A percentile compares a stretch with the other conserved stretches of the same genome.
These are phyloP conservation scores for Anagrus nilaparvatae DNA, from an alignment of 1,140 invertebrate genomes.

Conservation along the genomic window DNA sequence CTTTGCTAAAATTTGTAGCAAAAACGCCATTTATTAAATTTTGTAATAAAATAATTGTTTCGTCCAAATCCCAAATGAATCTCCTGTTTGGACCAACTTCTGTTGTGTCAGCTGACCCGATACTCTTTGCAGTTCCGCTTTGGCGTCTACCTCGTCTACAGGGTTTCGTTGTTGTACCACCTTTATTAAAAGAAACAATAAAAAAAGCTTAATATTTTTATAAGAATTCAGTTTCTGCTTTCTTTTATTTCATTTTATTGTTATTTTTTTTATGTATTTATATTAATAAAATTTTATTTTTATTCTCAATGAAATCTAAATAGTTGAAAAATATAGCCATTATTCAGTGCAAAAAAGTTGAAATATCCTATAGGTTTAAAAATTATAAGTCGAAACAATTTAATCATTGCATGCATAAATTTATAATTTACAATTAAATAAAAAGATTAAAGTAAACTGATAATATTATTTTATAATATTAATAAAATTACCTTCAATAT, in stretches of 20 bases:
- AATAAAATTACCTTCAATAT: constrained; percentile 38
- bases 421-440: too few relatives aligned
- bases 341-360: too few relatives aligned
- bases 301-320: too few relatives aligned
- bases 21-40: constrained; percentile 84
- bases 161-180: too few relatives aligned
- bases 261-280: neutral
- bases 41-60: constrained; percentile 96
- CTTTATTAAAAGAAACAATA: too few relatives aligned
- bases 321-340: too few relatives aligned
- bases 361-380: too few relatives aligned
- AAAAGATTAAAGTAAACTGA: too few relatives aligned
- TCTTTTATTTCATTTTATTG: neutral
- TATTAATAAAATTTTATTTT: too few relatives aligned
- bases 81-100: constrained; percentile 79
- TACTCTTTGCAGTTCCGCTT: constrained; percentile 41
- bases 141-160: constrained; percentile 42
- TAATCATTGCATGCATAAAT: neutral
- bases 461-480: too few relatives aligned
- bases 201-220: neutral
- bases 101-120: constrained; percentile 39
- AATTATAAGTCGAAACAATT: too few relatives aligned
- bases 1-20: constrained; percentile 81
- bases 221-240: neutral
- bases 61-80: constrained; percentile 97